Percentiles rank a stretch among this genome's conserved stretches.
These are phyloP conservation scores for Clarias macrocephalus DNA, from an alignment of 2,113 vertebrate genomes.

Conservation along the genomic window DNA sequence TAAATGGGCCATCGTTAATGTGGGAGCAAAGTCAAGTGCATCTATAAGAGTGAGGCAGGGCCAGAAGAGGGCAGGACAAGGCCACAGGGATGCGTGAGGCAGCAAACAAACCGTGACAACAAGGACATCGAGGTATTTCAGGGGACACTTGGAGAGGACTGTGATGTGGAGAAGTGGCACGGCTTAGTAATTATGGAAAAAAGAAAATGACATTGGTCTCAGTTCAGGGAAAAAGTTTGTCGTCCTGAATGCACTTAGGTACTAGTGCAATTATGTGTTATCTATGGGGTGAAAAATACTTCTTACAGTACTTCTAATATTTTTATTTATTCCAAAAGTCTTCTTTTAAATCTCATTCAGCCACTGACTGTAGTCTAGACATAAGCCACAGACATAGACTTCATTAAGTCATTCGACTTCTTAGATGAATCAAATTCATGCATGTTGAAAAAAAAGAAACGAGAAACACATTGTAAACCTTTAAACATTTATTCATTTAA, in stretches of 20 bases:
- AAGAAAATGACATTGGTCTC: not conserved
- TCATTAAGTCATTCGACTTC: too few species aligned
- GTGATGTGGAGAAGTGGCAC: conserved; percentile 10
- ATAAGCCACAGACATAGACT: not conserved
- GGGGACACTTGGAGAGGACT: conserved; percentile 9
- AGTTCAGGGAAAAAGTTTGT: not conserved
- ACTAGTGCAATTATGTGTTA: not conserved
- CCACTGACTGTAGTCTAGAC: not conserved
- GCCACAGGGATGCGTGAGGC: conserved; percentile 3
- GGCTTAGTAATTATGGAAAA: conserved; percentile 11
- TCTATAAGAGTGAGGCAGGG: conserved; percentile 45
- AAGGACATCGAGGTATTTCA: conserved; percentile 44
- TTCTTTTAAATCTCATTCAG: not conserved
- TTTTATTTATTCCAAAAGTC: not conserved
- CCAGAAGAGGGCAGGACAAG: not conserved
- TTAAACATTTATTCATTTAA: not conserved
- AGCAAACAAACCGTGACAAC: conserved; percentile 11
- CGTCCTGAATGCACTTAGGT: not conserved
- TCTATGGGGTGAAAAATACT: not conserved
- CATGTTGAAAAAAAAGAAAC: not conserved
- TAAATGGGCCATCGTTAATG: conserved; percentile 60
- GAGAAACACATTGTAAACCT: not conserved
- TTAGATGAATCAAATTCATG: not conserved
- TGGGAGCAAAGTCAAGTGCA: conserved; percentile 60
- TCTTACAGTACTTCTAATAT: not conserved